A percentile compares a stretch with the other conserved stretches of the same genome.
These are phyloP conservation scores for Lordiphosa collinella DNA, from an alignment of 1,140 invertebrate genomes.

Conservation along the genomic window DNA sequence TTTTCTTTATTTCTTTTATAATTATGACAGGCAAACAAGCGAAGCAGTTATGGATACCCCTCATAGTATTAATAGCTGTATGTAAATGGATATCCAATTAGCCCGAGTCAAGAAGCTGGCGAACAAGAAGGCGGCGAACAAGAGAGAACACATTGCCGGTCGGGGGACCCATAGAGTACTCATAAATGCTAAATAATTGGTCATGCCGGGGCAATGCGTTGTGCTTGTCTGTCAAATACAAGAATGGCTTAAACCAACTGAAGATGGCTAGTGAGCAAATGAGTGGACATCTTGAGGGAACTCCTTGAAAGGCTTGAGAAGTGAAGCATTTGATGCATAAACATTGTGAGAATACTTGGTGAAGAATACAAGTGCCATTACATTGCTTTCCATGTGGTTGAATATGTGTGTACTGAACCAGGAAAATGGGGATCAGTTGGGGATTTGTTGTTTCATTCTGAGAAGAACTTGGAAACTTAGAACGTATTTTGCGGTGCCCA, in stretches of 20 bases:
- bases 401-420: too few relatives aligned
- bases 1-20: background rate
- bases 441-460: too few relatives aligned
- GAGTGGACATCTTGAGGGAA: background rate
- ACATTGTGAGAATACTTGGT: too few relatives aligned
- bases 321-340: too few relatives aligned
- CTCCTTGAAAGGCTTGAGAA: background rate
- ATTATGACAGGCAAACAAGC: constrained; percentile 11
- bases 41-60: constrained; percentile 8
- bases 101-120: background rate
- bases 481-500: too few relatives aligned
- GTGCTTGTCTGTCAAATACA: constrained; percentile 30
- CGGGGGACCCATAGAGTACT: background rate
- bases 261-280: background rate
- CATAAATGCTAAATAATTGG: constrained; percentile 47
- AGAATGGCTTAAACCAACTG: background rate
- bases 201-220: constrained; percentile 38
- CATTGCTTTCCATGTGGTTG: too few relatives aligned
- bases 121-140: constrained; percentile 16
- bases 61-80: constrained; percentile 4
- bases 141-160: constrained; percentile 16
- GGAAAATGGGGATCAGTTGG: too few relatives aligned
- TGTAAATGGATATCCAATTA: constrained; percentile 30
- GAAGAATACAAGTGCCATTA: too few relatives aligned
- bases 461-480: too few relatives aligned